phyloP scores from a whole-genome alignment of 2,888 invertebrate genomes.

The Phortica okadai region DNA sequence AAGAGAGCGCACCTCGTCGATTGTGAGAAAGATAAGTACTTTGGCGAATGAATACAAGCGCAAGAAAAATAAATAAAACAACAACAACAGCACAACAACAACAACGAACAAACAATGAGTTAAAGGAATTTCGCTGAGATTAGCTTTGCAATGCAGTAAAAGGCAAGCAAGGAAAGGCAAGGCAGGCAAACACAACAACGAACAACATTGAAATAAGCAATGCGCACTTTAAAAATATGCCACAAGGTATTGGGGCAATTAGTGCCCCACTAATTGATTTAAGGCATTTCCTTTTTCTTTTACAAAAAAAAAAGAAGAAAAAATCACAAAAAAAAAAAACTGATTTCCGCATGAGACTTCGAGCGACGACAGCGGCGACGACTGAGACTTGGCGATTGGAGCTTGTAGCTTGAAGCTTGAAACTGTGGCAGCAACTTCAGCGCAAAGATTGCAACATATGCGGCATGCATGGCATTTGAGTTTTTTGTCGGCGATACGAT shows the following conservation, averaged over 20 bases:
- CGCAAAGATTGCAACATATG: conserved; percentile 25
- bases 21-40: conserved; percentile 69
- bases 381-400: conserved; percentile 55
- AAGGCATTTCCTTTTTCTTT: conserved; percentile 76
- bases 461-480: conserved; percentile 40
- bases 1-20: conserved; percentile 62
- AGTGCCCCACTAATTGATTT: conserved; percentile 77
- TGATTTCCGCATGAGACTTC: conserved; percentile 63
- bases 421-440: neutral
- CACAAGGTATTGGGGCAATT: conserved; percentile 76
- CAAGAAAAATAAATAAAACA: conserved; percentile 30
- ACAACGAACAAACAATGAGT: conserved; percentile 63
- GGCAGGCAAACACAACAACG: conserved; percentile 17
- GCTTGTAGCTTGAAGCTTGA: conserved; percentile 26
- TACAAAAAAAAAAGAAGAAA: conserved; percentile 36
- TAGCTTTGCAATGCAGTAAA: conserved; percentile 50
- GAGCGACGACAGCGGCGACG: conserved; percentile 40
- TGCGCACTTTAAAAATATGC: conserved; percentile 70
- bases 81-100: conserved; percentile 10
- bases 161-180: conserved; percentile 4
- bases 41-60: conserved; percentile 28
- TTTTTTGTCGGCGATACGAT: conserved; percentile 39
- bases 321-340: conserved; percentile 16
- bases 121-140: conserved; percentile 67
- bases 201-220: conserved; percentile 22